Evolutionary conservation across 2,113 vertebrate species (phyloP).

Genomic region (Calyptommatus sinebrachiatus): DNA sequence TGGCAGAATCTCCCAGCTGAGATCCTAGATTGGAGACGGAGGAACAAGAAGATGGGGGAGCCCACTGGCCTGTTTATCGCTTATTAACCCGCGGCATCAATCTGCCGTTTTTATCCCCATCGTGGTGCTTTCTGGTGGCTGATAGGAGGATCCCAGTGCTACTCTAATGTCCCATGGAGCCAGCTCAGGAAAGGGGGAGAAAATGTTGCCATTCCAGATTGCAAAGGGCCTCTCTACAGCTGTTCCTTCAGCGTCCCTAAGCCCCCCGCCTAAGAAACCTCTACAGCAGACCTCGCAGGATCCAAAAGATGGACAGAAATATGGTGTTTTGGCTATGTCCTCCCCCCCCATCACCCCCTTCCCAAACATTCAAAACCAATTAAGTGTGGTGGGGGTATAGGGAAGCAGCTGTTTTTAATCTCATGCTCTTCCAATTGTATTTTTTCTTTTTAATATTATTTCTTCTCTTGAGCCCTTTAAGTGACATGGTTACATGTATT

Average conservation of each 20-base stretch:
- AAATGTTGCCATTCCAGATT: not conserved
- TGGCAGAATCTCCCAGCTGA: not conserved
- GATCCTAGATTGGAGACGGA: too few species aligned
- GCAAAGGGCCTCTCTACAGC: constrained; percentile 7
- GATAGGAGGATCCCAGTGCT: not conserved
- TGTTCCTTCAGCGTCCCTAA: constrained; percentile 39
- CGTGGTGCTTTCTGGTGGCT: not conserved
- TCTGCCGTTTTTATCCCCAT: accelerated
- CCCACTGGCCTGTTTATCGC: not conserved
- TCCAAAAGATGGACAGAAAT: constrained; percentile 72
- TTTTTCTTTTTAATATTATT: constrained; percentile 48
- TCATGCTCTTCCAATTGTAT: constrained; percentile 65
- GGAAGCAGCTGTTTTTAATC: constrained; percentile 60
- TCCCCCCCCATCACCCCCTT: constrained; percentile 35
- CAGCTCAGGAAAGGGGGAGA: accelerated
- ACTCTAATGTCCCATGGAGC: constrained; percentile 5
- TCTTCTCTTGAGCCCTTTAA: constrained; percentile 71
- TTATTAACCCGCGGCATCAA: not conserved
- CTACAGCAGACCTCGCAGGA: constrained; percentile 48
- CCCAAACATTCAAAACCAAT: constrained; percentile 72
- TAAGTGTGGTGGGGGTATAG: constrained; percentile 70
- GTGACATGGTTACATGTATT: constrained; percentile 75
- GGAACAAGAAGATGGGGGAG: not conserved
- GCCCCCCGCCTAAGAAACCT: constrained; percentile 16
- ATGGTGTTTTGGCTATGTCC: constrained; percentile 67